These are phyloP conservation scores for Strigamia crassipes DNA, from an alignment of 2,888 invertebrate species.

Conservation along the genomic window DNA sequence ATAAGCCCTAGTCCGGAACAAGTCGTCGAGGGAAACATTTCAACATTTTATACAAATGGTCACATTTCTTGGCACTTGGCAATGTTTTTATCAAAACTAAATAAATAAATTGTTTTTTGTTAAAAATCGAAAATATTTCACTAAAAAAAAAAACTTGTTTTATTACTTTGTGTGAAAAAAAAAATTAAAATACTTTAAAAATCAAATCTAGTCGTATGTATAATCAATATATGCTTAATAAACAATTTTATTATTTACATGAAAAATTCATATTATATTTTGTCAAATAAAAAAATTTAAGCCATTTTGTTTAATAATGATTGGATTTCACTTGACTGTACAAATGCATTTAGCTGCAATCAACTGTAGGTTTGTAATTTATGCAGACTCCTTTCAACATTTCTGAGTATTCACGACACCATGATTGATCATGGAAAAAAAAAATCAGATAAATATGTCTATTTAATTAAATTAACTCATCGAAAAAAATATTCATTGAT, in stretches of 20 bases:
- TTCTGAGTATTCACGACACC: slow-evolving; percentile 33
- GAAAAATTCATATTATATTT: slow-evolving; percentile 36
- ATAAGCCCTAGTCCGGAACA: no score
- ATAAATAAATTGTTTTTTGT: no score
- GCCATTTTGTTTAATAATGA: not conserved
- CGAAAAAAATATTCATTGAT: slow-evolving; percentile 35
- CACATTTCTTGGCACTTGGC: no score
- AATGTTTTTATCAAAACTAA: no score
- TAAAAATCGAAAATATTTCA: not conserved
- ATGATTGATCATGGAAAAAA: slow-evolving; percentile 33
- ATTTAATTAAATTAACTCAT: slow-evolving; percentile 38
- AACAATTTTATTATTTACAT: slow-evolving; percentile 41
- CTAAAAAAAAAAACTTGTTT: not conserved
- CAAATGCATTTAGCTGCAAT: slow-evolving; percentile 41
- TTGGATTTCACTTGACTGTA: slow-evolving; percentile 39
- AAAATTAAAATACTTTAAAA: slow-evolving; percentile 24
- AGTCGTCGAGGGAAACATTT: not conserved
- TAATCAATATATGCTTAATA: slow-evolving; percentile 42
- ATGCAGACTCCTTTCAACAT: slow-evolving; percentile 6
- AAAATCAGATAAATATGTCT: slow-evolving; percentile 36
- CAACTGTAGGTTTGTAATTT: slow-evolving; percentile 31
- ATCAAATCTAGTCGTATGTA: slow-evolving; percentile 13
- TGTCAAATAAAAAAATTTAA: slow-evolving; percentile 39
- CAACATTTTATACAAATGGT: no score
- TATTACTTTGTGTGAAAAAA: slow-evolving; percentile 20